A percentile compares a stretch with the other conserved stretches of the same genome.
Conservation (phyloP, 2,888 invertebrate species). For the Cyrtodaria siliqua region DNA sequence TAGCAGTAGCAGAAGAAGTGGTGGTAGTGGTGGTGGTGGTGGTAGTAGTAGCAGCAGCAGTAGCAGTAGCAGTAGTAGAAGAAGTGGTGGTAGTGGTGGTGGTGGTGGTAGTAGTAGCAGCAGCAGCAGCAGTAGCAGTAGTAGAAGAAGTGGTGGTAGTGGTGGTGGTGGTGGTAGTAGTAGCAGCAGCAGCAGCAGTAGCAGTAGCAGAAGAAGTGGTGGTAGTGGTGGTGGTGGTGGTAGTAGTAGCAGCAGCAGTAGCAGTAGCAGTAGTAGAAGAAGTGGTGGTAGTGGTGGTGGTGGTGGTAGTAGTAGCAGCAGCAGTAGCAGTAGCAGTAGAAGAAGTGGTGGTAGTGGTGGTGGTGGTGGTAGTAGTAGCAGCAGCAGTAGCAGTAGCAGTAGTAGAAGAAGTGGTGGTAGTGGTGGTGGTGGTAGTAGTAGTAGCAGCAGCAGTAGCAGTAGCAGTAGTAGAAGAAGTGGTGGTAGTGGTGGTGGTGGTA, state of each 20-base stretch:
- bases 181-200: constrained; percentile 1
- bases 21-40: too few relatives aligned
- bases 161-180: neutral
- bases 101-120: too few relatives aligned
- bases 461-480: neutral
- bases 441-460: constrained; percentile 2
- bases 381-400: constrained; percentile 4
- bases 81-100: too few relatives aligned
- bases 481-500: constrained; percentile 1
- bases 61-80: too few relatives aligned
- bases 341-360: neutral
- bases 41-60: too few relatives aligned
- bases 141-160: too few relatives aligned
- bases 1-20: too few relatives aligned
- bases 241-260: constrained; percentile 5
- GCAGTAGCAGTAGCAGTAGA: neutral
- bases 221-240: too few relatives aligned
- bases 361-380: constrained; percentile 1
- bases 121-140: too few relatives aligned
- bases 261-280: constrained; percentile 5
- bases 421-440: constrained; percentile 3
- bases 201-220: too few relatives aligned
- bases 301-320: constrained; percentile 2
- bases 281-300: neutral
- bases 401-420: constrained; percentile 5